Evolutionary conservation across 2,113 vertebrate genomes (phyloP).

Genomic region (Cnemophilus loriae): DNA sequence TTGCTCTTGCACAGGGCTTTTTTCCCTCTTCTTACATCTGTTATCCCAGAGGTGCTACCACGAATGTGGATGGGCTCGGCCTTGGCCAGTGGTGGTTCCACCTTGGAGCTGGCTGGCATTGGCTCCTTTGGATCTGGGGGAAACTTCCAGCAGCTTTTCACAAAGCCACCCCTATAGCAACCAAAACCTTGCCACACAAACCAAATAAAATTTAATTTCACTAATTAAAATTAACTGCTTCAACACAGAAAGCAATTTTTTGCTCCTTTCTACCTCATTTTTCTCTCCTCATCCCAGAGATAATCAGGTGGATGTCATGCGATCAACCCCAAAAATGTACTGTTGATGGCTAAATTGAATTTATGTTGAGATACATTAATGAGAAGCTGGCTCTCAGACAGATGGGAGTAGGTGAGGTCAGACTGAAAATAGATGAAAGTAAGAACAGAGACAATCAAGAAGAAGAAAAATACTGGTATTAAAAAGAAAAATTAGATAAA

Average conservation of each 20-base stretch:
- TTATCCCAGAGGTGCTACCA: neutral
- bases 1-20: neutral
- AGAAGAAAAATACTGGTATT: neutral
- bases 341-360: neutral
- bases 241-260: neutral
- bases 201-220: neutral
- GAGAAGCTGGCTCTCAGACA: neutral
- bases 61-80: neutral
- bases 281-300: neutral
- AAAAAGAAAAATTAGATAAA: neutral
- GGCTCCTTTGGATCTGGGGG: rapidly evolving
- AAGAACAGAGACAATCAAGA: neutral
- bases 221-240: neutral
- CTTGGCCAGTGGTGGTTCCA: rapidly evolving
- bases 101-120: neutral
- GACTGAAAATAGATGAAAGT: neutral
- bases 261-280: neutral
- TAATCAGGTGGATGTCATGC: neutral
- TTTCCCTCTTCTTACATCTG: neutral
- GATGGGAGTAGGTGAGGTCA: neutral
- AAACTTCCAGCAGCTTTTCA: neutral
- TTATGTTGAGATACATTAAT: neutral
- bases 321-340: neutral
- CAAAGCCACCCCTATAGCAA: neutral
- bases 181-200: neutral